phyloP scores from a whole-genome alignment of 2,113 vertebrate genomes.

The Eubucco bourcierii region DNA sequence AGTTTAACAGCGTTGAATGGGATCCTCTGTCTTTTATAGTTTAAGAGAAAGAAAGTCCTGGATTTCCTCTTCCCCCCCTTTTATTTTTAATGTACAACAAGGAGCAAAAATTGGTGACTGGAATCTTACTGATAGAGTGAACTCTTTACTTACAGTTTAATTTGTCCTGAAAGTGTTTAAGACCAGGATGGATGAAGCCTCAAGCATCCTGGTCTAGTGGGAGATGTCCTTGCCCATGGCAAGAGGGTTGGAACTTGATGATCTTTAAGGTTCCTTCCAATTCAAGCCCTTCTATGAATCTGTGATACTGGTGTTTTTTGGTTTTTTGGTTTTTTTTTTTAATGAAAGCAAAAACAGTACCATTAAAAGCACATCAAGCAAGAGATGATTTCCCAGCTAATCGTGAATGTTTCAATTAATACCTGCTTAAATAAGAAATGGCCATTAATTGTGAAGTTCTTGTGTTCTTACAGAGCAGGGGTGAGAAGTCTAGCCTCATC shows the following conservation, averaged over 20 bases:
- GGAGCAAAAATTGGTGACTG: background rate
- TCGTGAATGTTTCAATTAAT: background rate
- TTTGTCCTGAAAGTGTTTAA: background rate
- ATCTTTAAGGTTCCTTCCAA: too few species aligned
- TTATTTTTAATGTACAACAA: background rate
- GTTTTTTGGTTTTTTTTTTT: background rate
- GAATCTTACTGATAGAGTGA: background rate
- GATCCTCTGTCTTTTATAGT: background rate
- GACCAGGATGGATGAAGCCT: too few species aligned
- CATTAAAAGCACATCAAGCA: background rate
- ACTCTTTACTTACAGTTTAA: background rate
- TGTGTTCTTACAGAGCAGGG: background rate
- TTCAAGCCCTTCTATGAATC: background rate
- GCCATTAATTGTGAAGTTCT: background rate
- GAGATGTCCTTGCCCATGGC: too few species aligned
- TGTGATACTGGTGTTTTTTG: background rate
- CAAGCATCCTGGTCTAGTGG: too few species aligned
- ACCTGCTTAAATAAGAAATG: background rate
- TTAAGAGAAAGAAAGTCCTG: background rate
- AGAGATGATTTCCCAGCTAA: background rate
- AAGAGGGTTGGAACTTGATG: too few species aligned
- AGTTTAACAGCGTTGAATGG: background rate
- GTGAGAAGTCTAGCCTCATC: background rate
- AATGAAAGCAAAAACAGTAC: background rate
- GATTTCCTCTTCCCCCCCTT: fast-evolving